Conservation (phyloP, 2,888 invertebrate genomes). For the Nemurella pictetii region DNA sequence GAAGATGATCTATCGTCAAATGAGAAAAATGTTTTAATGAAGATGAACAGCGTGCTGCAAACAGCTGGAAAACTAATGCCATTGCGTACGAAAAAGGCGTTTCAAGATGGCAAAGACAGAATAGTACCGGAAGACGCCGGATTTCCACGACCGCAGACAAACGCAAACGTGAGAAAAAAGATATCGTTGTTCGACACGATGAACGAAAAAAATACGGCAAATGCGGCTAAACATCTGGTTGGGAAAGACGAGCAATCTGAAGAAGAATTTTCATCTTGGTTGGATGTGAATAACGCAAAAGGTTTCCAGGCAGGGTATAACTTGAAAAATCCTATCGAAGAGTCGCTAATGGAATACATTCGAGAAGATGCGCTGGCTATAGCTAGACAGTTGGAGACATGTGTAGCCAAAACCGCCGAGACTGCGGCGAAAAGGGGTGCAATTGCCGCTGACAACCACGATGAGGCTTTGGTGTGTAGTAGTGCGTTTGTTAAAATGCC, state of each 20-base stretch:
- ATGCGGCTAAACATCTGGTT: neutral
- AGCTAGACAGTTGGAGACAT: neutral
- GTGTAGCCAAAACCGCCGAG: too few species aligned
- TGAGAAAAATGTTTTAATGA: neutral
- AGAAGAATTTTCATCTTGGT: neutral
- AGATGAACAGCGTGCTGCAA: neutral
- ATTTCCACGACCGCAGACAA: neutral
- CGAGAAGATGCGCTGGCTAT: neutral
- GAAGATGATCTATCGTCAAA: neutral
- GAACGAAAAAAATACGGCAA: neutral
- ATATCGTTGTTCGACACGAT: neutral
- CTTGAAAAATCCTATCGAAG: neutral
- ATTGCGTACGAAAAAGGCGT: neutral
- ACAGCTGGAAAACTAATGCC: neutral
- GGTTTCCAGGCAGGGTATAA: neutral
- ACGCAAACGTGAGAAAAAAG: neutral
- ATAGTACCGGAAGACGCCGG: neutral
- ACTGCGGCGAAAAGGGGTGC: too few species aligned
- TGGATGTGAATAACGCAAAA: neutral
- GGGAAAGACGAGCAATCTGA: neutral
- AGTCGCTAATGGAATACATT: neutral
- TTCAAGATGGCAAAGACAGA: neutral
- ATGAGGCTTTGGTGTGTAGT: too few species aligned
- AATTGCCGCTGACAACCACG: neutral
- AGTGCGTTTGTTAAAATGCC: too few species aligned